Conservation (phyloP, 1,140 invertebrate species). For the Lordiphosa collinella region DNA sequence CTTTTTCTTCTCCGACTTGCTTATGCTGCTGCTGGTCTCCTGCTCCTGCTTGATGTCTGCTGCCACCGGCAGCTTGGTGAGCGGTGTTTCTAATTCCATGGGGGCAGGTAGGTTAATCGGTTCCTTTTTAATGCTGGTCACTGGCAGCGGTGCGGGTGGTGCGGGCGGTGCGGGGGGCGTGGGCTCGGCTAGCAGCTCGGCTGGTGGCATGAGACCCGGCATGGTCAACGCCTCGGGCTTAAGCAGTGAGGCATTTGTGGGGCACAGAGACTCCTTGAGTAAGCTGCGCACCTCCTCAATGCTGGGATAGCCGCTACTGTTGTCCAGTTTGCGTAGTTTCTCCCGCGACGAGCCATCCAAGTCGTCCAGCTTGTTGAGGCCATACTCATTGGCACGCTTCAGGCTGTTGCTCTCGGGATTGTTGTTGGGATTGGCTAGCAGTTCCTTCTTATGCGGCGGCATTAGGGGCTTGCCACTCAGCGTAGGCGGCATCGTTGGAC, state of each 20-base stretch:
- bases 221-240: conserved; percentile 64
- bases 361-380: conserved; percentile 54
- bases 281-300: conserved; percentile 69
- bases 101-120: conserved; percentile 2
- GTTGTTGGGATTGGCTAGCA: conserved; percentile 37
- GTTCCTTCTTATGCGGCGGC: conserved; percentile 38
- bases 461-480: conserved; percentile 4
- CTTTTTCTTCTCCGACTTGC: conserved; percentile 81
- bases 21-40: neutral
- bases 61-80: conserved; percentile 34
- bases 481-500: conserved; percentile 27
- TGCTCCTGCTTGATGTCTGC: conserved; percentile 77
- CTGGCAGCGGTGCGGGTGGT: conserved; percentile 2
- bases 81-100: conserved; percentile 35
- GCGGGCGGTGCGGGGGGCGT: conserved; percentile 25
- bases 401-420: conserved; percentile 37
- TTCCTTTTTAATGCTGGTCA: conserved; percentile 44
- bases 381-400: conserved; percentile 68
- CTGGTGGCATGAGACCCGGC: conserved; percentile 63
- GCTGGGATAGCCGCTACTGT: conserved; percentile 21
- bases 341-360: conserved; percentile 57
- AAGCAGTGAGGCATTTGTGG: conserved; percentile 53
- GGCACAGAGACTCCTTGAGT: conserved; percentile 74
- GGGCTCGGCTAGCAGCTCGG: conserved; percentile 57
- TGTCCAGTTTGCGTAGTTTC: conserved; percentile 70